Conservation (phyloP, 1,140 invertebrate genomes). For the Pemphigus obesinymphae region DNA sequence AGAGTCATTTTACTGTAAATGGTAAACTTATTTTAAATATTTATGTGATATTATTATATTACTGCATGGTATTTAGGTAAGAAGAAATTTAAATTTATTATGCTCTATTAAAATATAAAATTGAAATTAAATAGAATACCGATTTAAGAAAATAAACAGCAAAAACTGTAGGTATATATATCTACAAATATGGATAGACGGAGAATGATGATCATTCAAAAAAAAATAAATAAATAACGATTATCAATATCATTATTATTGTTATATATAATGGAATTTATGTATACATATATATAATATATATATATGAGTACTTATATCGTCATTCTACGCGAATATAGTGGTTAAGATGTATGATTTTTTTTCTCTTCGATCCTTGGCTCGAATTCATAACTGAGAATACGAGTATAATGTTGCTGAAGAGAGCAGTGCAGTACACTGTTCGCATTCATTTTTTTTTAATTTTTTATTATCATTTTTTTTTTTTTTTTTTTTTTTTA, state of each 20-base stretch:
- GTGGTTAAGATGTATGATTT: slow-evolving; percentile 9
- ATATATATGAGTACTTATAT: not conserved
- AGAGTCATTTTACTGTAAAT: too few species aligned
- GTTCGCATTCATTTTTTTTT: not conserved
- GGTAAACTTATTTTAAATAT: too few species aligned
- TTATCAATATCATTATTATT: not conserved
- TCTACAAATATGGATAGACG: not conserved
- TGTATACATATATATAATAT: not conserved
- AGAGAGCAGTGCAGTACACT: not conserved
- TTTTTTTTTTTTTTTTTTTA: not conserved
- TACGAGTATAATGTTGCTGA: not conserved
- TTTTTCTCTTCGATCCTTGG: not conserved
- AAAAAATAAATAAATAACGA: not conserved
- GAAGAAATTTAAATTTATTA: too few species aligned
- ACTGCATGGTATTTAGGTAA: too few species aligned
- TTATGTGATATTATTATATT: too few species aligned
- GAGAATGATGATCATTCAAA: not conserved
- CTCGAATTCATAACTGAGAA: slow-evolving; percentile 24
- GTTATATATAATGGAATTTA: not conserved
- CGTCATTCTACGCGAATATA: not conserved
- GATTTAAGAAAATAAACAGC: too few species aligned
- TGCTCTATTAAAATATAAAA: too few species aligned
- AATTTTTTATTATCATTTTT: not conserved
- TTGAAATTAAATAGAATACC: too few species aligned
- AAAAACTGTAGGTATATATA: too few species aligned